Percentiles rank a stretch among this genome's conserved stretches.
These are phyloP conservation scores for Ooceraea biroi DNA, from an alignment of 1,140 invertebrate species.

Conservation along the genomic window DNA sequence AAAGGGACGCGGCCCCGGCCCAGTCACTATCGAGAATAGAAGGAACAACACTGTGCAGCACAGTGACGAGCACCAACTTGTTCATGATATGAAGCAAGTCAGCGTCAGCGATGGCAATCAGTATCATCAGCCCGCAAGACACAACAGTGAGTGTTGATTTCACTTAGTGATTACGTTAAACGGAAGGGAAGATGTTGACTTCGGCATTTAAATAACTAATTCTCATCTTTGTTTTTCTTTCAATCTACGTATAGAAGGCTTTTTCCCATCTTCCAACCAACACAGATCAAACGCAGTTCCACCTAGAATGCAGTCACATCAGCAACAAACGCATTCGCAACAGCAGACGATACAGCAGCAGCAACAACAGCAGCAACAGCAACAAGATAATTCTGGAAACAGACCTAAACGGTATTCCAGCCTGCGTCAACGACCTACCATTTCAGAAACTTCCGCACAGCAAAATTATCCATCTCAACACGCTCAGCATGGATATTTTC, in stretches of 20 bases:
- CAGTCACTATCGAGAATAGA: constrained; percentile 77
- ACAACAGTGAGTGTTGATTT: constrained; percentile 78
- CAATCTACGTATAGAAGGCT: constrained; percentile 42
- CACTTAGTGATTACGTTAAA: background rate
- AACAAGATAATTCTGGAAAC: constrained; percentile 84
- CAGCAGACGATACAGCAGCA: constrained; percentile 81
- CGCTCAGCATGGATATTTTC: constrained; percentile 79
- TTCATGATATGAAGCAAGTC: constrained; percentile 86
- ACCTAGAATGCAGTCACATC: constrained; percentile 85
- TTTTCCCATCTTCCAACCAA: constrained; percentile 78
- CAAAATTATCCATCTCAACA: constrained; percentile 81
- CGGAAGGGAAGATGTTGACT: too few relatives aligned
- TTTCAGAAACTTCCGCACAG: constrained; percentile 80
- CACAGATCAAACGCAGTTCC: constrained; percentile 85
- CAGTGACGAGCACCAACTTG: constrained; percentile 82
- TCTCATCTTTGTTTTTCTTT: background rate
- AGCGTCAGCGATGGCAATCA: constrained; percentile 83
- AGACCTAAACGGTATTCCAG: constrained; percentile 92
- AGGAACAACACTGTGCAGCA: constrained; percentile 79
- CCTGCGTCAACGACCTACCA: constrained; percentile 88
- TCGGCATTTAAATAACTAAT: constrained; percentile 1
- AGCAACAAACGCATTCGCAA: constrained; percentile 76
- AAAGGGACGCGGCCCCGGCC: constrained; percentile 82
- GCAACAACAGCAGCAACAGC: constrained; percentile 73
- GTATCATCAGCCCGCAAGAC: constrained; percentile 81